A percentile compares a stretch with the other conserved stretches of the same genome.
Evolutionary conservation across 2,797 vertebrate species (phyloP).

Genomic region (Chelmon rostratus): DNA sequence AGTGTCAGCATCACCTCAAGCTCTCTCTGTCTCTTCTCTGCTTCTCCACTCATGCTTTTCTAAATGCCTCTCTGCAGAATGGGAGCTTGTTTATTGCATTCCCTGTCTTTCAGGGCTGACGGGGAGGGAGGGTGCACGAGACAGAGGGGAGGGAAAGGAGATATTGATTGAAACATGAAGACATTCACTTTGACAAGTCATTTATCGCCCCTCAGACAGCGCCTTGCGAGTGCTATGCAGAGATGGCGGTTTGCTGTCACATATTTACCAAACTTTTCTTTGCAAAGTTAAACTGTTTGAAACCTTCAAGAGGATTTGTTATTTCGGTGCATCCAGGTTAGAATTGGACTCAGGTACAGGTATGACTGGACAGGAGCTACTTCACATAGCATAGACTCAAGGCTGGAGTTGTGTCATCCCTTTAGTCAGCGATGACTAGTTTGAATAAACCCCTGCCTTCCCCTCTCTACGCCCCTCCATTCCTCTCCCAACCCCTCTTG

Average conservation of each 20-base stretch:
- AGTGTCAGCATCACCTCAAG: conserved; percentile 73
- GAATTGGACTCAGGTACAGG: conserved; percentile 4
- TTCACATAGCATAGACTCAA: conserved; percentile 16
- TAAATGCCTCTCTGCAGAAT: conserved; percentile 69
- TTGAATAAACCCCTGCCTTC: conserved; percentile 13
- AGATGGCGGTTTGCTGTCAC: conserved; percentile 55
- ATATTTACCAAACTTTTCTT: conserved; percentile 37
- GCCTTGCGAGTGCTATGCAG: conserved; percentile 36
- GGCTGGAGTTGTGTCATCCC: conserved; percentile 10
- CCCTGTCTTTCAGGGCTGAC: conserved; percentile 63
- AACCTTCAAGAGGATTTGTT: conserved; percentile 20
- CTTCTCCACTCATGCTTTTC: conserved; percentile 68
- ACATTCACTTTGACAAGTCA: conserved; percentile 78
- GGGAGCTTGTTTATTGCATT: conserved; percentile 72
- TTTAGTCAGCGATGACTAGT: conserved; percentile 9
- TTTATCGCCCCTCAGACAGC: conserved; percentile 70
- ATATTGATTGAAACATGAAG: conserved; percentile 81
- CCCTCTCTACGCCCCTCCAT: conserved; percentile 26
- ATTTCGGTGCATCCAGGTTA: neutral
- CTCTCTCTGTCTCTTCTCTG: conserved; percentile 57
- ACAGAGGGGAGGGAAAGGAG: conserved; percentile 51
- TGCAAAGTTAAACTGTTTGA: conserved; percentile 38
- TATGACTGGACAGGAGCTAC: conserved; percentile 11
- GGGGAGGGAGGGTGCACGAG: conserved; percentile 33
- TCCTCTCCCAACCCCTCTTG: conserved; percentile 46